Conservation (phyloP, 1,140 invertebrate genomes). For the Chironomus striatipennis region DNA sequence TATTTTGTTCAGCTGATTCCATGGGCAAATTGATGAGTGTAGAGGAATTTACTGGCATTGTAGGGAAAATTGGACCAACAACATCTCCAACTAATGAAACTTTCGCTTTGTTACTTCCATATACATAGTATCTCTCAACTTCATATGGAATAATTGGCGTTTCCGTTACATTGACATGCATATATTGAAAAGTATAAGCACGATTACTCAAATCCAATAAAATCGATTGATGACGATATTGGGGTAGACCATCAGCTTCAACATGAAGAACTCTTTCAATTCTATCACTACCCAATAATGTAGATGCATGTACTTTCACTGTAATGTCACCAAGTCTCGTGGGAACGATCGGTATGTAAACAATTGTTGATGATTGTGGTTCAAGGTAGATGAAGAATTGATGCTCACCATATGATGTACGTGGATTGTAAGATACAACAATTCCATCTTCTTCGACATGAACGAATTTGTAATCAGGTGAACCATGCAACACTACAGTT, state of each 20-base stretch:
- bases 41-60: constrained; percentile 81
- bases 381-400: constrained; percentile 87
- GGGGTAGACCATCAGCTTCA: constrained; percentile 86
- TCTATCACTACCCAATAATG: constrained; percentile 73
- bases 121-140: constrained; percentile 85
- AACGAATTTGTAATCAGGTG: constrained; percentile 85
- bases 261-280: constrained; percentile 64
- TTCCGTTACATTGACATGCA: constrained; percentile 90
- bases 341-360: constrained; percentile 87
- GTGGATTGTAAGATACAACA: constrained; percentile 72
- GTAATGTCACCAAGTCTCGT: constrained; percentile 68
- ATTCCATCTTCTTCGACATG: constrained; percentile 87
- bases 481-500: constrained; percentile 76
- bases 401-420: constrained; percentile 83
- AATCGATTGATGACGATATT: constrained; percentile 84
- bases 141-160: constrained; percentile 84
- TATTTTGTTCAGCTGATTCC: constrained; percentile 88
- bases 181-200: constrained; percentile 85
- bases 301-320: constrained; percentile 73
- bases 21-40: constrained; percentile 72
- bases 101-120: constrained; percentile 78
- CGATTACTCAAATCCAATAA: constrained; percentile 85
- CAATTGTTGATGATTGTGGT: constrained; percentile 66
- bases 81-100: constrained; percentile 91
- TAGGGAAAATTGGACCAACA: constrained; percentile 87